These are phyloP conservation scores for Ctenosaura bakeri DNA, from an alignment of 2,797 vertebrate species.

Conservation along the genomic window DNA sequence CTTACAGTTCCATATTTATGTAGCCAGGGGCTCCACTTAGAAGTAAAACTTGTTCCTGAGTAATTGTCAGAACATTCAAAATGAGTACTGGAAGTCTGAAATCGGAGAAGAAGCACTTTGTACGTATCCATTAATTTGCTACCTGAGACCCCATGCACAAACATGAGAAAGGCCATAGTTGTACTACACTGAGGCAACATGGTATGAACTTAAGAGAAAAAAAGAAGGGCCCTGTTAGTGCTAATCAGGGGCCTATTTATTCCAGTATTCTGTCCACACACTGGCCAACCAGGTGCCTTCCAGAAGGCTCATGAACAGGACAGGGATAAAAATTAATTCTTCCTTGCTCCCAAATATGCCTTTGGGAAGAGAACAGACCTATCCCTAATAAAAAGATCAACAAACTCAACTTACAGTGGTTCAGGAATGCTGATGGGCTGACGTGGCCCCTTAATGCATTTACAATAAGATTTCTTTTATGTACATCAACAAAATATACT, in stretches of 20 bases:
- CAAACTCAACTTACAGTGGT: neutral
- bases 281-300: neutral
- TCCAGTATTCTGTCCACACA: too few relatives aligned
- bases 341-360: neutral
- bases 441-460: conserved; percentile 56
- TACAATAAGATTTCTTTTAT: conserved; percentile 64
- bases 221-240: too few relatives aligned
- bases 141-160: neutral
- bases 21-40: conserved; percentile 18
- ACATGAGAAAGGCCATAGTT: conserved; percentile 3
- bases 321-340: neutral
- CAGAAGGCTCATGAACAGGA: neutral
- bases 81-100: neutral
- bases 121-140: neutral
- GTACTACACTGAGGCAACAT: neutral
- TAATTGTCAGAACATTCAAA: conserved; percentile 4
- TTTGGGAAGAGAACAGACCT: neutral
- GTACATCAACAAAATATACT: conserved; percentile 58
- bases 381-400: neutral
- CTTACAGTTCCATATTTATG: neutral
- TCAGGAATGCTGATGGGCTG: conserved; percentile 45
- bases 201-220: neutral
- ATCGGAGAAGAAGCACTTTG: neutral
- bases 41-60: neutral
- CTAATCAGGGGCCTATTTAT: too few relatives aligned